Evolutionary conservation across 2,888 invertebrate species (phyloP), one percentile per base, ranked within the genome.

Genomic region (Argyresthia goedartella): DNA sequence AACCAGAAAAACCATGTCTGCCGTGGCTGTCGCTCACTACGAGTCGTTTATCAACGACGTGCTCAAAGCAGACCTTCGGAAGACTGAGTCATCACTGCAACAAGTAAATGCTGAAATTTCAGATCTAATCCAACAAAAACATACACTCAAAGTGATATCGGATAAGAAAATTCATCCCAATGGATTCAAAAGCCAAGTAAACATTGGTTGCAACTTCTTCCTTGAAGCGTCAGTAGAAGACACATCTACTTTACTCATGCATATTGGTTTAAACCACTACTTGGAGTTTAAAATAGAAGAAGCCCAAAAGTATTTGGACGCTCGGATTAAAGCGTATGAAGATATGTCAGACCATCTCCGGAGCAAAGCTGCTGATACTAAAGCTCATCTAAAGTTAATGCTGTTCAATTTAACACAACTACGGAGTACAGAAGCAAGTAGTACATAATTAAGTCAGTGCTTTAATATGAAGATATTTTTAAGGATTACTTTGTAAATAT

Each of bases 191-290:
- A 72, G 77, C 4, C 84, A 85, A 64, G 88, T 96, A 33, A 93
- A 96, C 68, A 77, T 96, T 35, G 96, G 96, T n/a, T 92, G 93
- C 61, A 93, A 93, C 70, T 92, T 95, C 60, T 96, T 93, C 64
- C 91, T 94, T 69, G 92, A 95, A 71, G 94, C 94, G 0, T 81
- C 90, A 52, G 90, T 95, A 51, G 77, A 87, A 50, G 91, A 93
- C 66, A 81, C 91, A 1, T 89, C 91, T 0, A 88, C 76, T 43
- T 89, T 96, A 50, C 78, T 92, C 25, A 87, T 96, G 25, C 89
- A 93, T 66, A 80, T 96, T 55, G 96, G 96, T 0, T 88, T 92
- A 60, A 92, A 93, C 51, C 88, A 92, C 63, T 95, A 88, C 69
- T 75, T 95, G 36, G 93, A 95, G 66, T 90, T 95, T 60, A 89